These are phyloP conservation scores for Desoria tigrina DNA, from an alignment of 2,888 invertebrate species.

Conservation along the genomic window DNA sequence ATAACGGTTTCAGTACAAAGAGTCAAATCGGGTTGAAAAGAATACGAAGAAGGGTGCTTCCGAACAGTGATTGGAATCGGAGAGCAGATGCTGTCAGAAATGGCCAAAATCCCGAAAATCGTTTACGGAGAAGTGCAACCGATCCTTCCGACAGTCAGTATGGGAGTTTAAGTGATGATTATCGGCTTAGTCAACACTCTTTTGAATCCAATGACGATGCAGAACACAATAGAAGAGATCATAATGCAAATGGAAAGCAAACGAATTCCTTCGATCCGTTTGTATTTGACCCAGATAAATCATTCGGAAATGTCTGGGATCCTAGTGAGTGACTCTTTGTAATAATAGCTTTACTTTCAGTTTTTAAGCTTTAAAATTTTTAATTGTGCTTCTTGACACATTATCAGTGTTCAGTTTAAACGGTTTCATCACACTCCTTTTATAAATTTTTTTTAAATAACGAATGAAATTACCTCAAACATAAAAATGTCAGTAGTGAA, in stretches of 20 bases:
- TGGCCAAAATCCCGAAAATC: too few species aligned
- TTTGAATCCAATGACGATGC: background rate
- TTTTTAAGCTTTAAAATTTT: background rate
- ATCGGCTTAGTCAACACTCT: background rate
- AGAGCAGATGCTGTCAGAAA: too few species aligned
- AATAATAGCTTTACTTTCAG: background rate
- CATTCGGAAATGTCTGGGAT: slow-evolving; percentile 35
- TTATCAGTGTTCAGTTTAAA: background rate
- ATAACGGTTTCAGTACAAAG: slow-evolving; percentile 11
- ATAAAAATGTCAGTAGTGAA: too few species aligned
- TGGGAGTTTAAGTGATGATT: background rate
- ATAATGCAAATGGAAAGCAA: background rate
- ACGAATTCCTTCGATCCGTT: slow-evolving; percentile 39
- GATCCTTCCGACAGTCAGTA: too few species aligned
- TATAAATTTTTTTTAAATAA: too few species aligned
- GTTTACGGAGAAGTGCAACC: too few species aligned
- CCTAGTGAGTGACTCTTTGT: slow-evolving; percentile 28
- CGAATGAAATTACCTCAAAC: too few species aligned
- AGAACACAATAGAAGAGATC: background rate
- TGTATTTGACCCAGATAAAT: slow-evolving; percentile 38
- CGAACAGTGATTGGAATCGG: too few species aligned
- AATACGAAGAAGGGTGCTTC: too few species aligned
- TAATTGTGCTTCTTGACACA: background rate
- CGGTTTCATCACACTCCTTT: too few species aligned
- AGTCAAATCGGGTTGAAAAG: background rate